Evolutionary conservation across 1,140 invertebrate genomes (phyloP).

Genomic region (Calliopsis andreniformis): DNA sequence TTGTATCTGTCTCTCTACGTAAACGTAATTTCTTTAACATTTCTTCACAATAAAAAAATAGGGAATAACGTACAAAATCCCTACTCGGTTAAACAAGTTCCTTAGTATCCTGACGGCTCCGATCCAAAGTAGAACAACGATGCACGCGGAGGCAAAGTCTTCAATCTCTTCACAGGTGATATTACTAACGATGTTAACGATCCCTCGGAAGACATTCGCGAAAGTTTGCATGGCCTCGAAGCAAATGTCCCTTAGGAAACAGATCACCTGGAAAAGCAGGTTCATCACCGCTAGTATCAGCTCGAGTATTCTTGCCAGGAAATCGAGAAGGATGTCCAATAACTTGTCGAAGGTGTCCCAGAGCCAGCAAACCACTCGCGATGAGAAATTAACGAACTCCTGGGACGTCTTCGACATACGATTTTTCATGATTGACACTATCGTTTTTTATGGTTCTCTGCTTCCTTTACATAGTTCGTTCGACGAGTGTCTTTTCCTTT

Average conservation of each 20-base stretch:
- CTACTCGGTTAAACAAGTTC: constrained; percentile 61
- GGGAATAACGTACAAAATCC: not conserved
- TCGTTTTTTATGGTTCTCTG: not conserved
- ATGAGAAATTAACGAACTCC: constrained; percentile 56
- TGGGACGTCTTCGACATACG: constrained; percentile 50
- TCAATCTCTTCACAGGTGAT: constrained; percentile 73
- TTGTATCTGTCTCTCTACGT: no score
- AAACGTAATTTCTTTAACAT: no score
- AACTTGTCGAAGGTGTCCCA: constrained; percentile 70
- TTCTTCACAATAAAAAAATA: no score
- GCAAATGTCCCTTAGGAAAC: constrained; percentile 70
- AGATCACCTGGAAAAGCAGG: constrained; percentile 65
- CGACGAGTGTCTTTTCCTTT: no score
- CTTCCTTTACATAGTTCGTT: not conserved
- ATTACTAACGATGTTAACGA: constrained; percentile 65
- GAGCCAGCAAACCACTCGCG: constrained; percentile 57
- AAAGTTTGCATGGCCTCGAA: constrained; percentile 74
- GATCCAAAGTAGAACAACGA: constrained; percentile 72
- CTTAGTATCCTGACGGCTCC: constrained; percentile 60
- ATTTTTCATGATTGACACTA: constrained; percentile 48
- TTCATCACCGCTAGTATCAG: constrained; percentile 67
- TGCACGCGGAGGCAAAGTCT: constrained; percentile 69
- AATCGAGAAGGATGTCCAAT: constrained; percentile 69
- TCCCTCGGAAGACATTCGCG: constrained; percentile 67
- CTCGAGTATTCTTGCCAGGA: constrained; percentile 66